phyloP scores from a whole-genome alignment of 2,113 vertebrate species.

The Brachyistius frenatus region DNA sequence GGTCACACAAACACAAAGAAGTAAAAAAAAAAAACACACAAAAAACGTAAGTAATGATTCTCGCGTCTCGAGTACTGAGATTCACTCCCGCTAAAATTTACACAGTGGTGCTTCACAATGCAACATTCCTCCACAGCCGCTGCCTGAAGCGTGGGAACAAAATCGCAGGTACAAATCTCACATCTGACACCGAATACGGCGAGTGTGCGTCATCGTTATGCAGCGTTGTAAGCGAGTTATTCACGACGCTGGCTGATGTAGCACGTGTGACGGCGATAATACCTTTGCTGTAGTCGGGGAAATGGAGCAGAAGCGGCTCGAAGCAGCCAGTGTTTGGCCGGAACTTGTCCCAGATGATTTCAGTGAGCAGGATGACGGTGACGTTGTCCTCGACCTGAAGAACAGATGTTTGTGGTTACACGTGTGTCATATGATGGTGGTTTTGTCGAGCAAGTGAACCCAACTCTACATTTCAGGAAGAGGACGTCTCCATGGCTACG shows the following conservation, averaged over 20 bases:
- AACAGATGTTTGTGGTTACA: background rate
- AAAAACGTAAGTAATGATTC: background rate
- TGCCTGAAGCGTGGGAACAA: conserved; percentile 43
- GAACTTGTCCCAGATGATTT: conserved; percentile 97
- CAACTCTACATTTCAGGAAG: background rate
- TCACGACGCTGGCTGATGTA: conserved; percentile 21
- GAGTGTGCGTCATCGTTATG: conserved; percentile 11
- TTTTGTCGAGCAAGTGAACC: background rate
- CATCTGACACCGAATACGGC: conserved; percentile 26
- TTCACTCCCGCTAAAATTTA: conserved; percentile 30
- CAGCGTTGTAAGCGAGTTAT: background rate
- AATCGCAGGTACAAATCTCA: conserved; percentile 65
- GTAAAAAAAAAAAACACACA: background rate
- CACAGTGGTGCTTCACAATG: conserved; percentile 18
- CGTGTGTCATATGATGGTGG: background rate
- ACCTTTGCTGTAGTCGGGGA: conserved; percentile 99
- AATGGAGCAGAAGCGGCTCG: conserved; percentile 93
- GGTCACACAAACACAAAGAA: background rate
- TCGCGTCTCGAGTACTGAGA: conserved; percentile 10
- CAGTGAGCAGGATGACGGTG: conserved; percentile 92
- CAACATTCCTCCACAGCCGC: conserved; percentile 23
- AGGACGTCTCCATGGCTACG: background rate
- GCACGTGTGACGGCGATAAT: conserved; percentile 23
- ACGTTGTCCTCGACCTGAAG: conserved; percentile 91
- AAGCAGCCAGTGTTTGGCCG: conserved; percentile 91